A percentile compares a stretch with the other conserved stretches of the same genome.
These are phyloP conservation scores for Eupithecia vulgata DNA, from an alignment of 2,888 invertebrate genomes.

Conservation along the genomic window DNA sequence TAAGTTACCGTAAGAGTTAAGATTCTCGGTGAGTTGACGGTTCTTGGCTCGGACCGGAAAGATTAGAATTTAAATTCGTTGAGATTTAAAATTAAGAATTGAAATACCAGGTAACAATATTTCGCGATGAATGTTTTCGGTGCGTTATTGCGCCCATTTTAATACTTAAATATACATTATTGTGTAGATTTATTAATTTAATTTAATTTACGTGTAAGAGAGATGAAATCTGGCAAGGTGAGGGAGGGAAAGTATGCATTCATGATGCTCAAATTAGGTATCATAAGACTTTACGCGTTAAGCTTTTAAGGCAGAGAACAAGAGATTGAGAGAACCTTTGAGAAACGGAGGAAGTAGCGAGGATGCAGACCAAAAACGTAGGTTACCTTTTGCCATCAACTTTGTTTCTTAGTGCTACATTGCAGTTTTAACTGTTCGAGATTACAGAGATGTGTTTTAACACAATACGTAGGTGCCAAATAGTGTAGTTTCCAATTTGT, in stretches of 20 bases:
- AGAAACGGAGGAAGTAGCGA: conserved; percentile 57
- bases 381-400: conserved; percentile 82
- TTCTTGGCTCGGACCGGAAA: conserved; percentile 70
- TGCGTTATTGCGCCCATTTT: conserved; percentile 74
- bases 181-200: conserved; percentile 78
- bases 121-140: conserved; percentile 83
- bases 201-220: conserved; percentile 79
- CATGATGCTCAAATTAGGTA: conserved; percentile 74
- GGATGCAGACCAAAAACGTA: conserved; percentile 80
- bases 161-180: conserved; percentile 72
- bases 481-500: conserved; percentile 74
- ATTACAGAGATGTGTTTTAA: conserved; percentile 59
- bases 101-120: conserved; percentile 80
- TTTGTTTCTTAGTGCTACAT: conserved; percentile 66
- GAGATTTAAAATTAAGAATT: conserved; percentile 78
- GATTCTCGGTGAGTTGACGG: conserved; percentile 70
- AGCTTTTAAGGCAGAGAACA: conserved; percentile 63
- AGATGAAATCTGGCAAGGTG: conserved; percentile 76
- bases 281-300: conserved; percentile 65
- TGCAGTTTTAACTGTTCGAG: conserved; percentile 52
- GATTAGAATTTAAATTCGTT: conserved; percentile 78
- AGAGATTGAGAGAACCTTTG: conserved; percentile 48
- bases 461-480: conserved; percentile 82
- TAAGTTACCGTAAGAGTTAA: conserved; percentile 84
- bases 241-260: conserved; percentile 63